A percentile compares a stretch with the other conserved stretches of the same genome.
These are phyloP conservation scores for Oryzias melastigma DNA, from an alignment of 2,113 vertebrate genomes.

Conservation along the genomic window DNA sequence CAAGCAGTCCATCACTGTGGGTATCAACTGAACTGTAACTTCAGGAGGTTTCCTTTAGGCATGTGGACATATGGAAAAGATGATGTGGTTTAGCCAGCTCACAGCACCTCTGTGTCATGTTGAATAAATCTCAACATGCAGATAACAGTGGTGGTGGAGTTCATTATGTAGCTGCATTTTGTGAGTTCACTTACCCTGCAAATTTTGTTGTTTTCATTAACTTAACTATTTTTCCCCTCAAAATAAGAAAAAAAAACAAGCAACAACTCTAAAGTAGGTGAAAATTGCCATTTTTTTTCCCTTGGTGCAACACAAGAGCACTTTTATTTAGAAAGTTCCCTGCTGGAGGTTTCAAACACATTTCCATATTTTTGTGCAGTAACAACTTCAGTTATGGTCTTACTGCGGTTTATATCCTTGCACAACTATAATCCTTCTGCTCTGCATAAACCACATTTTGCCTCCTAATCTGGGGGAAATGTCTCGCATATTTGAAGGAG, in stretches of 20 bases:
- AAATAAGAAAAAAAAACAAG: background rate
- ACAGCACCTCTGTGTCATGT: conserved; percentile 16
- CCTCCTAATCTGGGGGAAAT: conserved; percentile 32
- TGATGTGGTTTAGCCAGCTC: conserved; percentile 32
- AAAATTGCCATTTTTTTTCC: too few species aligned
- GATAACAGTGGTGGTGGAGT: background rate
- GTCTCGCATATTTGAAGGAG: conserved; percentile 30
- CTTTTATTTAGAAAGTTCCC: too few species aligned
- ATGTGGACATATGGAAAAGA: conserved; percentile 54
- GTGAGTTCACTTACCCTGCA: background rate
- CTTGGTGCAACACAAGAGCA: too few species aligned
- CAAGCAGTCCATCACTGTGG: conserved; percentile 37
- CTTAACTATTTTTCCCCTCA: too few species aligned
- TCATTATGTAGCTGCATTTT: conserved; percentile 1
- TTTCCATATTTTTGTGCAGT: too few species aligned
- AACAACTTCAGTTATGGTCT: too few species aligned
- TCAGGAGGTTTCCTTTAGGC: conserved; percentile 8
- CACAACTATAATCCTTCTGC: conserved; percentile 20
- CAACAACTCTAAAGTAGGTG: background rate
- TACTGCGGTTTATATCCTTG: conserved; percentile 10
- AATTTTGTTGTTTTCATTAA: too few species aligned
- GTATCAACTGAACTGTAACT: conserved; percentile 13
- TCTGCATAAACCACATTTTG: conserved; percentile 34
- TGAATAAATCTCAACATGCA: conserved; percentile 15
- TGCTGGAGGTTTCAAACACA: too few species aligned